Percentiles rank a stretch among this genome's conserved stretches.
Conservation (phyloP, 2,113 vertebrate genomes). For the Capra hircus region DNA sequence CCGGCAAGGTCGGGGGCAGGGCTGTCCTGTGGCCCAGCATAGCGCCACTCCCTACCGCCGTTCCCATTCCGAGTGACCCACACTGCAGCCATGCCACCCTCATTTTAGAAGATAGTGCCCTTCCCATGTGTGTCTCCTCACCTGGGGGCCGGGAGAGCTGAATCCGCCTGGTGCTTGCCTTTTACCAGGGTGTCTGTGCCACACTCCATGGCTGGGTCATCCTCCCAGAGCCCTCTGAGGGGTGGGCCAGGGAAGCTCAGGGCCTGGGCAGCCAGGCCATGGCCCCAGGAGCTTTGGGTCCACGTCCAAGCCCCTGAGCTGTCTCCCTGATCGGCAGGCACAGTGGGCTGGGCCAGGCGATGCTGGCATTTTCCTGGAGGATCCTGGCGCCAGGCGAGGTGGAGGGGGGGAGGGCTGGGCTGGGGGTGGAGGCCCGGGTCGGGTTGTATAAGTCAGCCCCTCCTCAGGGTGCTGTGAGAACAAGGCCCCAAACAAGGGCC, state of each 20-base stretch:
- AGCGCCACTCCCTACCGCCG: background rate
- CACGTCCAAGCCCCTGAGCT: background rate
- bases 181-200: background rate
- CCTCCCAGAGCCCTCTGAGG: background rate
- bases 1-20: background rate
- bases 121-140: rapidly evolving
- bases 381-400: background rate
- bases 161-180: background rate
- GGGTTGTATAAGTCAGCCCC: background rate
- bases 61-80: background rate
- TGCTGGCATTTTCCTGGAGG: slow-evolving; percentile 71
- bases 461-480: background rate
- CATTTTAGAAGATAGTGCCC: background rate
- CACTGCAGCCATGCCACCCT: rapidly evolving
- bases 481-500: slow-evolving; percentile 18
- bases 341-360: background rate
- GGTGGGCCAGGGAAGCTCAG: background rate
- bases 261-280: rapidly evolving
- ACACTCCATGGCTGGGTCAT: rapidly evolving
- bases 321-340: background rate
- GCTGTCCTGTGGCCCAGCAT: background rate
- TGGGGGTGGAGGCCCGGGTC: background rate
- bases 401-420: background rate
- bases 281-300: background rate
- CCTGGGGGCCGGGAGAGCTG: background rate